phyloP scores from a whole-genome alignment of 2,888 invertebrate genomes.

The Hymenopus coronatus region DNA sequence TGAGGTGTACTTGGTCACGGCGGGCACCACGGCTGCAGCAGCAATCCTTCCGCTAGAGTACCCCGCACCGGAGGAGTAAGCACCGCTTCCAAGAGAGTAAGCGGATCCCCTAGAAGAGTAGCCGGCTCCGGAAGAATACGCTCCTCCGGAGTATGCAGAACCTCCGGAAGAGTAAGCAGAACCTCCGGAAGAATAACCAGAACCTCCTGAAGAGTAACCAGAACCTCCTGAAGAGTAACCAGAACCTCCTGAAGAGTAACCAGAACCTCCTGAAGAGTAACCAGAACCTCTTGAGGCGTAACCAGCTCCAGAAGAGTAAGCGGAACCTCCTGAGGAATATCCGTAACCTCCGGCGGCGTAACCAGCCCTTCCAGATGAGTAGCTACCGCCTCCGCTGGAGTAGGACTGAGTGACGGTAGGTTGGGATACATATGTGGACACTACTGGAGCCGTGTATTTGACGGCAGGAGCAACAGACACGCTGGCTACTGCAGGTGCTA shows the following conservation, averaged over 20 bases:
- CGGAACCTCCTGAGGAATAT: not conserved
- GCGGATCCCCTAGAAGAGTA: not conserved
- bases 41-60: not conserved
- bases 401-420: not conserved
- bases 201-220: not conserved
- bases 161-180: not conserved
- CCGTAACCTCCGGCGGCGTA: not conserved
- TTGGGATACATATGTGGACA: constrained; percentile 38
- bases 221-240: not conserved
- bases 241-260: not conserved
- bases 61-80: not conserved
- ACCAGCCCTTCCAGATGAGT: not conserved
- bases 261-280: not conserved
- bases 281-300: not conserved
- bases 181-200: not conserved
- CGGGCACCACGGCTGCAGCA: not conserved
- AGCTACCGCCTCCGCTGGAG: not conserved
- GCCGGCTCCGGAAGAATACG: not conserved
- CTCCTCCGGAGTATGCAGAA: not conserved
- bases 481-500: not conserved
- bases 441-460: constrained; percentile 8
- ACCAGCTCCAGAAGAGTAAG: not conserved
- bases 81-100: not conserved
- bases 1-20: not conserved
- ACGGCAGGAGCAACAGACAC: not conserved